Percentiles rank a stretch among this genome's conserved stretches.
These are phyloP conservation scores for Pseudorasbora parva DNA, from an alignment of 2,113 vertebrate species.

Conservation along the genomic window DNA sequence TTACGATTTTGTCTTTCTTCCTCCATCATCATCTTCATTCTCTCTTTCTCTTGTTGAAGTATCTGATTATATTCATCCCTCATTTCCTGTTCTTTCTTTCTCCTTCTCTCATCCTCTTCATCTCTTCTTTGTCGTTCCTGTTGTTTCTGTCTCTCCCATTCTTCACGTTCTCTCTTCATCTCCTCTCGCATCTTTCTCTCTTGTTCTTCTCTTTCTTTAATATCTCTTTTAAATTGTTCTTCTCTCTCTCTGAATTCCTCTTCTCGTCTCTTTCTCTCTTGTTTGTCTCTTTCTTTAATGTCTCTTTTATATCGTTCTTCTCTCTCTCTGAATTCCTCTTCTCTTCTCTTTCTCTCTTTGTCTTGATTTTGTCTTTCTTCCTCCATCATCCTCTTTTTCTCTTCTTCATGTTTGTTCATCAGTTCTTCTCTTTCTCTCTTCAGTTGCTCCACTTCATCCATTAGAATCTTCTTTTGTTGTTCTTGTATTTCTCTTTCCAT, in stretches of 20 bases:
- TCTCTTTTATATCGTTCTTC: not conserved
- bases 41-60: too few species aligned
- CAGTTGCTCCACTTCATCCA: not conserved
- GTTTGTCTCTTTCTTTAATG: not conserved
- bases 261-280: not conserved
- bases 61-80: not conserved
- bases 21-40: not conserved
- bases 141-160: not conserved
- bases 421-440: conserved; percentile 9
- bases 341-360: not conserved
- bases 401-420: not conserved
- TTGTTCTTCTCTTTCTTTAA: not conserved
- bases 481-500: not conserved
- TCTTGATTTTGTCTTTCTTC: not conserved
- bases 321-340: too few species aligned
- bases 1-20: not conserved
- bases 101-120: not conserved
- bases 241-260: not conserved
- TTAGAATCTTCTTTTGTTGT: not conserved
- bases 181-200: not conserved
- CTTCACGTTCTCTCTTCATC: not conserved
- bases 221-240: not conserved
- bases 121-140: not conserved
- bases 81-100: not conserved
- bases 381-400: not conserved